Conservation (phyloP, 2,113 vertebrate species). For the Tringa solitaria region DNA sequence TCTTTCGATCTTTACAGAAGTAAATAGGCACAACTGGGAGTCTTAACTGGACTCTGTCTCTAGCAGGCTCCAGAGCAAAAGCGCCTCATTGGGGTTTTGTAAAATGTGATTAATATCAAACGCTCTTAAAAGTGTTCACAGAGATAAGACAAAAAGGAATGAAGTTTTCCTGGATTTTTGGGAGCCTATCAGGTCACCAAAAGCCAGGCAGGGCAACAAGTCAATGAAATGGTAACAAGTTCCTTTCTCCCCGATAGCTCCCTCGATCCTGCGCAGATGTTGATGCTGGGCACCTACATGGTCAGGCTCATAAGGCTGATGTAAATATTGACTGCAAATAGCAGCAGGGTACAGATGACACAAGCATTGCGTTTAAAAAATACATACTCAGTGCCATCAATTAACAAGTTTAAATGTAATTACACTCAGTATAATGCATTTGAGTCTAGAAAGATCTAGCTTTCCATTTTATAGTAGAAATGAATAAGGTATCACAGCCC, state of each 20-base stretch:
- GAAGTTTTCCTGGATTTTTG: neutral
- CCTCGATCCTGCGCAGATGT: accelerated
- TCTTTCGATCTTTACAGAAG: neutral
- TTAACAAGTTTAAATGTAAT: neutral
- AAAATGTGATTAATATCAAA: neutral
- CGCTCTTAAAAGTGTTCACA: neutral
- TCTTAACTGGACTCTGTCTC: neutral
- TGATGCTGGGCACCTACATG: neutral
- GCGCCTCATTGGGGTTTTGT: neutral
- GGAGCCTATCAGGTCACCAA: neutral
- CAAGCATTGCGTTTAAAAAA: accelerated
- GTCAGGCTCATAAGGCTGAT: neutral
- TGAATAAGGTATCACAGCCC: neutral
- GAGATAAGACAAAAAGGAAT: neutral
- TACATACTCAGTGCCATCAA: neutral
- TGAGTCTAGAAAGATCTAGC: neutral
- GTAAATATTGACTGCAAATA: accelerated
- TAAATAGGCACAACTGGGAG: neutral
- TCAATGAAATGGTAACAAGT: neutral
- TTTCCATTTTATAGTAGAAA: neutral
- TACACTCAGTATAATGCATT: neutral
- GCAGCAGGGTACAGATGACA: neutral
- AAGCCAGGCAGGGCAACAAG: neutral
- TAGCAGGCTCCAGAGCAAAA: neutral
- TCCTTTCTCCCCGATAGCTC: neutral